These are phyloP conservation scores for Bufo gargarizans DNA, from an alignment of 2,113 vertebrate species.

Conservation along the genomic window DNA sequence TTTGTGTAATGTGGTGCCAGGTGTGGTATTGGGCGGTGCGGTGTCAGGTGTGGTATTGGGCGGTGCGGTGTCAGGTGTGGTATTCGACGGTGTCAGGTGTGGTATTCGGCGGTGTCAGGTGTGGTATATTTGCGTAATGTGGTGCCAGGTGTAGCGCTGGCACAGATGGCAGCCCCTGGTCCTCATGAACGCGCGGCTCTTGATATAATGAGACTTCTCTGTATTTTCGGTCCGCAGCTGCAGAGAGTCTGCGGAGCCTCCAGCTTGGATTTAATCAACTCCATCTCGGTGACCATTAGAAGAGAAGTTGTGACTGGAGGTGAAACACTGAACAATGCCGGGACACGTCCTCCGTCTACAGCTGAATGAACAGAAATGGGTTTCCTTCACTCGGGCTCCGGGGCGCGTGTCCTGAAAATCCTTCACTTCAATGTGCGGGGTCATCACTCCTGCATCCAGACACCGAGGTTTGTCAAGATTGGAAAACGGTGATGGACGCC, in stretches of 20 bases:
- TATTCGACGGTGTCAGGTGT: neutral
- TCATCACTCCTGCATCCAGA: neutral
- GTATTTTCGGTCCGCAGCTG: neutral
- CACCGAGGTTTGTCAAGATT: neutral
- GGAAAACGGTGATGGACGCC: neutral
- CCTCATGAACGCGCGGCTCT: neutral
- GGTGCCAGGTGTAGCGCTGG: neutral
- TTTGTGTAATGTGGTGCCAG: neutral
- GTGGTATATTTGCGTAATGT: neutral
- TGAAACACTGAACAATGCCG: neutral
- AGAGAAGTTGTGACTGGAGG: neutral
- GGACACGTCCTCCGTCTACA: neutral
- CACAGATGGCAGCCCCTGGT: neutral
- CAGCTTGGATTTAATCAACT: conserved; percentile 6
- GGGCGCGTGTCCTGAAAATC: neutral
- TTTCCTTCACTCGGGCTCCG: neutral
- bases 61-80: too few species aligned
- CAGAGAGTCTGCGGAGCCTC: neutral
- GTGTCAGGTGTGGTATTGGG: neutral
- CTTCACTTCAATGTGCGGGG: neutral
- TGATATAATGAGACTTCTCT: neutral
- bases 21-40: neutral
- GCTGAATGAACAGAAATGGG: neutral
- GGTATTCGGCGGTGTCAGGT: neutral
- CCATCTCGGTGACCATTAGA: neutral